phyloP scores from a whole-genome alignment of 1,140 invertebrate genomes.

The Neuroterus valhalla region DNA sequence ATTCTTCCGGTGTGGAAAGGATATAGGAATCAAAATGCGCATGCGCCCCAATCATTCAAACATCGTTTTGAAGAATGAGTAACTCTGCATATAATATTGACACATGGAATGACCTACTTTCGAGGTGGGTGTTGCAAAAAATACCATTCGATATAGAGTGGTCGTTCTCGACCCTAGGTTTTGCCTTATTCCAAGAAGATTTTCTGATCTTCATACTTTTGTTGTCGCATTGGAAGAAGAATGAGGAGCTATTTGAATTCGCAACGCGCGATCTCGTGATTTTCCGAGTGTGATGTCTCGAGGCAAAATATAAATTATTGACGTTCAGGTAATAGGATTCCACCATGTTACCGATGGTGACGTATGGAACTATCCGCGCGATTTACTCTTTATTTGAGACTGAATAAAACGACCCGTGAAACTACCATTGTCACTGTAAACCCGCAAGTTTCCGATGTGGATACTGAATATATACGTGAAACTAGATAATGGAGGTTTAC shows the following conservation, averaged over 20 bases:
- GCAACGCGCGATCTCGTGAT: conserved; percentile 2
- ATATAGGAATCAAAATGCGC: too few relatives aligned
- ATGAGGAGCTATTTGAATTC: conserved; percentile 35
- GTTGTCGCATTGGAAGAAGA: conserved; percentile 1
- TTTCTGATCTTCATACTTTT: neutral
- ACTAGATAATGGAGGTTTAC: conserved; percentile 1
- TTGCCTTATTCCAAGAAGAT: neutral
- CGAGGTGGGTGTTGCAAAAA: conserved; percentile 17
- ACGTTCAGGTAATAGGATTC: conserved; percentile 44
- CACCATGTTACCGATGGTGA: conserved; percentile 36
- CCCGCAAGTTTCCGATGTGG: too few relatives aligned
- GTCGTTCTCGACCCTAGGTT: neutral
- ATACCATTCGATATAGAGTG: conserved; percentile 34
- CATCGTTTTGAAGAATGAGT: too few relatives aligned
- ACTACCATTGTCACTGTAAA: neutral
- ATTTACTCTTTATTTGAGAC: neutral
- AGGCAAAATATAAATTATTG: conserved; percentile 44
- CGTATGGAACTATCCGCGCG: neutral
- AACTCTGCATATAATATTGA: conserved; percentile 50
- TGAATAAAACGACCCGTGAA: neutral
- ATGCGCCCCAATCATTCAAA: too few relatives aligned
- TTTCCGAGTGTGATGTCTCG: neutral
- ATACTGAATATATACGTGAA: neutral
- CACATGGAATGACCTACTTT: too few relatives aligned
- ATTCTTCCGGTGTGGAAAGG: too few relatives aligned